These are phyloP conservation scores for Myrmecobius fasciatus DNA, from an alignment of 2,113 vertebrate genomes.

Conservation along the genomic window DNA sequence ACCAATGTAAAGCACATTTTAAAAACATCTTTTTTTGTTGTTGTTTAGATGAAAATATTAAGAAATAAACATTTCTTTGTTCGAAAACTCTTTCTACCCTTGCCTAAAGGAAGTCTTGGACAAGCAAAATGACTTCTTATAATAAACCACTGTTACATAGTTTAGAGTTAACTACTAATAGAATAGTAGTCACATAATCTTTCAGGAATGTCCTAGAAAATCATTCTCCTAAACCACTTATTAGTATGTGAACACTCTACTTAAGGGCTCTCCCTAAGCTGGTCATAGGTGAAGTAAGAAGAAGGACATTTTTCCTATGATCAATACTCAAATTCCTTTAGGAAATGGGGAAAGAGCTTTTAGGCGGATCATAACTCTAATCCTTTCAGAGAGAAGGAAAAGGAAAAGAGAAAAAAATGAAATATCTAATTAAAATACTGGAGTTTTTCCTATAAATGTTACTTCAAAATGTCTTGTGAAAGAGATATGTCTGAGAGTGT, in stretches of 20 bases:
- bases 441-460: neutral
- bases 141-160: neutral
- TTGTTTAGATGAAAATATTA: neutral
- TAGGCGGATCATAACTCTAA: neutral
- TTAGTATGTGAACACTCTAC: neutral
- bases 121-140: neutral
- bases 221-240: neutral
- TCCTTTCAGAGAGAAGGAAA: neutral
- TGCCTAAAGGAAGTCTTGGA: neutral
- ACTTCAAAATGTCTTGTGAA: neutral
- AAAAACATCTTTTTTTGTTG: neutral
- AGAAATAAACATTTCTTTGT: neutral
- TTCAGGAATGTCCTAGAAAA: neutral
- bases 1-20: neutral
- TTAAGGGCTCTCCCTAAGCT: neutral
- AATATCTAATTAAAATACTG: neutral
- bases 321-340: neutral
- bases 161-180: neutral
- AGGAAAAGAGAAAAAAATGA: neutral
- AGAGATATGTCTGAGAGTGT: neutral
- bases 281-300: neutral
- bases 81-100: neutral
- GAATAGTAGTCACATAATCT: neutral
- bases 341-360: neutral
- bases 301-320: neutral